phyloP scores from a whole-genome alignment of 2,888 invertebrate species.

The Hirudinaria manillensis region DNA sequence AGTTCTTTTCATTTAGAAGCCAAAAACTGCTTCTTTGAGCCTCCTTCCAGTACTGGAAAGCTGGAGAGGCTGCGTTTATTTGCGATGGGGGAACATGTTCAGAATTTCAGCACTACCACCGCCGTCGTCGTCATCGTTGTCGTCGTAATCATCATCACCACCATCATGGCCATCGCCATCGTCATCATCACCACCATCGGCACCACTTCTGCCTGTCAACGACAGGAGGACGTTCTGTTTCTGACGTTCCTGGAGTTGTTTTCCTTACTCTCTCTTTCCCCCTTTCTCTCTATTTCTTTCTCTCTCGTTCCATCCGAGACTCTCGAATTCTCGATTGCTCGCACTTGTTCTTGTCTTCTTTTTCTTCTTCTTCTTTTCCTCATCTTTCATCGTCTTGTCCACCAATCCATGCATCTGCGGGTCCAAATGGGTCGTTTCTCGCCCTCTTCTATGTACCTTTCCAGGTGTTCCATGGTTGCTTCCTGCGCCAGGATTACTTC shows the following conservation, averaged over 20 bases:
- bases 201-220: not conserved
- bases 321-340: not conserved
- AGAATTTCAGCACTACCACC: not conserved
- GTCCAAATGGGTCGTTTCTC: too few species aligned
- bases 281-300: not conserved
- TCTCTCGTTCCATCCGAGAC: constrained; percentile 4
- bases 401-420: too few species aligned
- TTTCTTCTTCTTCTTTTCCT: too few species aligned
- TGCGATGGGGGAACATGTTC: not conserved
- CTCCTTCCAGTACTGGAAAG: not conserved
- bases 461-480: too few species aligned
- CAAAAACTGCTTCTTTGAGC: constrained; percentile 11
- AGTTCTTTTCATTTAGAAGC: constrained; percentile 22
- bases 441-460: too few species aligned
- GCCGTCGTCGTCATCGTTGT: too few species aligned
- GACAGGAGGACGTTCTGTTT: not conserved
- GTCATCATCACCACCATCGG: too few species aligned
- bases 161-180: too few species aligned
- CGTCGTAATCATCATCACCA: too few species aligned
- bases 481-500: not conserved
- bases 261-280: not conserved
- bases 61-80: constrained; percentile 2
- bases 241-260: not conserved
- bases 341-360: too few species aligned
- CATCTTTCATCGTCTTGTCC: too few species aligned